Evolutionary conservation across 2,113 vertebrate genomes (phyloP).

Genomic region (Salminus brasiliensis): DNA sequence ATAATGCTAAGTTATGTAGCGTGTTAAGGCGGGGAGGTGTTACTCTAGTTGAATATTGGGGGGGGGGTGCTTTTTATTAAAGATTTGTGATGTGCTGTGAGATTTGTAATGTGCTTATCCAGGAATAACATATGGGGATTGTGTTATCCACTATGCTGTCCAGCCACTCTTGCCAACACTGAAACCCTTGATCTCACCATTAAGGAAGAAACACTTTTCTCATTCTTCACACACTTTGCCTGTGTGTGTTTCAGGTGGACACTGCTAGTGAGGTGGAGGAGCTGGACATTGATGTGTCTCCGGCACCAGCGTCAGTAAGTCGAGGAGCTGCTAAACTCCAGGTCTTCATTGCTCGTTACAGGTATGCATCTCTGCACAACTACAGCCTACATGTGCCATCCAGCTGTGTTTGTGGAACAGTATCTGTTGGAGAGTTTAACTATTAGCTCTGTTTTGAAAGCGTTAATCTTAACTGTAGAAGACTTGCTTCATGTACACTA

Average conservation of each 20-base stretch:
- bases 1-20: background rate
- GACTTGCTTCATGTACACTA: no score
- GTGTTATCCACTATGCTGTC: no score
- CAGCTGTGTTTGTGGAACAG: background rate
- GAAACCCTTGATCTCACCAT: no score
- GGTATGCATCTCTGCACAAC: constrained; percentile 68
- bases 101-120: no score
- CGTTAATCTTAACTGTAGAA: no score
- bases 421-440: no score
- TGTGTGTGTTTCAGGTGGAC: constrained; percentile 81
- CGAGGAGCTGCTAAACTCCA: constrained; percentile 86
- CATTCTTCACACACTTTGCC: background rate
- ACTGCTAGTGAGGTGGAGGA: constrained; percentile 98
- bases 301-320: constrained; percentile 79
- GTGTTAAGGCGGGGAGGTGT: background rate
- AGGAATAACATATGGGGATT: no score
- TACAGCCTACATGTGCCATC: background rate
- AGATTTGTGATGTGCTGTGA: no score
- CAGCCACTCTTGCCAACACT: no score
- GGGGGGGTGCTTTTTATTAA: no score
- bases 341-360: constrained; percentile 96
- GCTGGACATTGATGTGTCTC: constrained; percentile 88
- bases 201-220: background rate
- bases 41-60: background rate
- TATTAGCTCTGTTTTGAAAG: no score